Conservation (phyloP, 2,113 vertebrate species). For the Setophaga petechia region DNA sequence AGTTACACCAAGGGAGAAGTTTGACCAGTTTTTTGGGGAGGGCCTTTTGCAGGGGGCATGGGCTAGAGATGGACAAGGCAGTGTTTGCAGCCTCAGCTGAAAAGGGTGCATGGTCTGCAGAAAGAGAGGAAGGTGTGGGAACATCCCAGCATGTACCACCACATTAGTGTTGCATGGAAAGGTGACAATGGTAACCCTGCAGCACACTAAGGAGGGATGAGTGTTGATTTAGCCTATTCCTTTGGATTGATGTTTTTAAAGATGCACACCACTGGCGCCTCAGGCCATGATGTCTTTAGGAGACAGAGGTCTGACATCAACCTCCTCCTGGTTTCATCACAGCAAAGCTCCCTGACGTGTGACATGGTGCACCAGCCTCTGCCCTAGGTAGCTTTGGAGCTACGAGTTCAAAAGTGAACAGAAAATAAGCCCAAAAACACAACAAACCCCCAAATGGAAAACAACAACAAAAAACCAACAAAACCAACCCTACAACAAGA, state of each 20-base stretch:
- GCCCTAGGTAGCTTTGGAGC: background rate
- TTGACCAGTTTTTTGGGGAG: background rate
- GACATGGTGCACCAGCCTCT: background rate
- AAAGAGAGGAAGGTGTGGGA: constrained; percentile 12
- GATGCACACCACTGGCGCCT: constrained; percentile 17
- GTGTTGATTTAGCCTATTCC: constrained; percentile 46
- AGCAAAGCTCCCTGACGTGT: background rate
- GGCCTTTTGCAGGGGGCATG: background rate
- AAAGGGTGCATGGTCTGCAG: background rate
- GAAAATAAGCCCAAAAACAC: background rate
- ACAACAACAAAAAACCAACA: background rate
- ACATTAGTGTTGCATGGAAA: background rate
- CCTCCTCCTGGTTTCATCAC: constrained; percentile 22
- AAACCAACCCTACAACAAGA: background rate
- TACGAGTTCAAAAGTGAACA: background rate
- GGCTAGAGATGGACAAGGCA: background rate
- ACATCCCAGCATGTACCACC: background rate
- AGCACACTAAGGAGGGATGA: background rate
- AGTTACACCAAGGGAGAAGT: background rate
- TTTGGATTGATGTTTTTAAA: constrained; percentile 29
- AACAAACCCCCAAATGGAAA: background rate
- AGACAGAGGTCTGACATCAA: constrained; percentile 40
- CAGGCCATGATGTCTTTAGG: constrained; percentile 24
- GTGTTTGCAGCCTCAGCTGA: background rate
- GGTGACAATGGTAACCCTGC: background rate